Evolutionary conservation across 30 jellyfish, hydroid and myxozoan genomes (phyloP).

Genomic region (Chironex yamaguchii): DNA sequence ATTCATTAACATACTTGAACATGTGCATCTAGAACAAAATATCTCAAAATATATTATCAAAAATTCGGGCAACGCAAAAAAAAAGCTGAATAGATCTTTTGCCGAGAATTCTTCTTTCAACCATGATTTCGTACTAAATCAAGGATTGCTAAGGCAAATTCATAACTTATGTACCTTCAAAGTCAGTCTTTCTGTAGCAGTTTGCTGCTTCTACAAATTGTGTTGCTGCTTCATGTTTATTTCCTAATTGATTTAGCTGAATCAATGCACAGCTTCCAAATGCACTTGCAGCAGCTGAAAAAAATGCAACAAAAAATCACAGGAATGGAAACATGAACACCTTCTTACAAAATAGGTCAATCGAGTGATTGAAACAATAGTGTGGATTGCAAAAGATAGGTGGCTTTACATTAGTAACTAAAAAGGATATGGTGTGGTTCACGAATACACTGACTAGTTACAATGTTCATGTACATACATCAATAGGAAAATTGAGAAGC

Average conservation of each 20-base stretch:
- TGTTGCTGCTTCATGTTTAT: slow-evolving; percentile 96
- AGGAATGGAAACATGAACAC: background rate
- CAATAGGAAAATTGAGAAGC: too few relatives aligned
- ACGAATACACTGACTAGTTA: too few relatives aligned
- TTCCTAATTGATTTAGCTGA: slow-evolving; percentile 74
- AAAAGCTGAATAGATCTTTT: too few relatives aligned
- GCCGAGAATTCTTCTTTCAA: background rate
- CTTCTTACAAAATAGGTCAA: too few relatives aligned
- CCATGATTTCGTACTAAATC: background rate
- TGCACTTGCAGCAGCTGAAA: slow-evolving; percentile 96
- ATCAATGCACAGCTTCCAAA: slow-evolving; percentile 92
- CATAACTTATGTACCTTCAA: slow-evolving; percentile 56
- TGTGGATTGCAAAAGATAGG: background rate
- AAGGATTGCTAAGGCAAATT: background rate
- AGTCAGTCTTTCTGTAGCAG: slow-evolving; percentile 92
- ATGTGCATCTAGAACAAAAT: too few relatives aligned
- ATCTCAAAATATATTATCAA: too few relatives aligned
- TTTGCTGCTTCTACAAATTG: slow-evolving; percentile 99
- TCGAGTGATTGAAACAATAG: too few relatives aligned
- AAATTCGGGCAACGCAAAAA: too few relatives aligned
- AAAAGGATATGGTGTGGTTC: background rate
- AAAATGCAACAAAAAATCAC: background rate
- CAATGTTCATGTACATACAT: too few relatives aligned
- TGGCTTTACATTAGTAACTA: background rate
- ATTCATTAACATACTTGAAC: too few relatives aligned